Conservation (phyloP, 2,113 vertebrate species). For the Chamaetylas fuelleborni region DNA sequence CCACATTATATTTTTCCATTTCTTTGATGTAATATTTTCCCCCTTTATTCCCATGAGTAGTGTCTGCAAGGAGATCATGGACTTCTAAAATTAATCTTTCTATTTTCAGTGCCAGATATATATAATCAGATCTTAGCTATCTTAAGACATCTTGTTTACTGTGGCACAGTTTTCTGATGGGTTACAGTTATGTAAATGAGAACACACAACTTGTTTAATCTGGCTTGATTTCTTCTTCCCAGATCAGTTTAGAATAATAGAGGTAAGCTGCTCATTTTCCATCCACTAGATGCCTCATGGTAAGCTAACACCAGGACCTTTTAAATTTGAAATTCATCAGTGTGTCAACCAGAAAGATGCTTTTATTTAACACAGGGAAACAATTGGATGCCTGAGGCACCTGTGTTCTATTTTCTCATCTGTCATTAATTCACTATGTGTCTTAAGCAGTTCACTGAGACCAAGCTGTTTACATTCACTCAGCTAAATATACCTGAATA, state of each 20-base stretch:
- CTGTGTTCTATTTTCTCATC: not conserved
- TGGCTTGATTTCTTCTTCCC: not conserved
- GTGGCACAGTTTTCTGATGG: not conserved
- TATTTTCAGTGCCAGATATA: not conserved
- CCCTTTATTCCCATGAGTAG: not conserved
- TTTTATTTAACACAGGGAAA: conserved; percentile 22
- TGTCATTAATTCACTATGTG: not conserved
- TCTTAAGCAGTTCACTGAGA: not conserved
- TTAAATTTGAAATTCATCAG: not conserved
- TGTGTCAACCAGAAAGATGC: conserved; percentile 4
- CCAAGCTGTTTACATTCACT: not conserved
- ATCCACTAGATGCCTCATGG: not conserved
- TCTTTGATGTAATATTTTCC: not conserved
- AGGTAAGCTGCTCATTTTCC: not conserved
- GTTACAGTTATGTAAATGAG: not conserved
- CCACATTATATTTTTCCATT: not conserved
- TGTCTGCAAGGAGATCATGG: not conserved
- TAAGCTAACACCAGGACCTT: not conserved
- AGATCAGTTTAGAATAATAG: not conserved
- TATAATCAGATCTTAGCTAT: not conserved
- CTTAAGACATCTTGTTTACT: not conserved
- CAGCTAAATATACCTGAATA: not conserved
- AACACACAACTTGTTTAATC: not conserved
- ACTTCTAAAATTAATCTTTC: not conserved
- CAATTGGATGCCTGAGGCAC: not conserved